These are phyloP conservation scores for Hystrix cristata DNA, from an alignment of 2,113 vertebrate genomes.

Conservation along the genomic window DNA sequence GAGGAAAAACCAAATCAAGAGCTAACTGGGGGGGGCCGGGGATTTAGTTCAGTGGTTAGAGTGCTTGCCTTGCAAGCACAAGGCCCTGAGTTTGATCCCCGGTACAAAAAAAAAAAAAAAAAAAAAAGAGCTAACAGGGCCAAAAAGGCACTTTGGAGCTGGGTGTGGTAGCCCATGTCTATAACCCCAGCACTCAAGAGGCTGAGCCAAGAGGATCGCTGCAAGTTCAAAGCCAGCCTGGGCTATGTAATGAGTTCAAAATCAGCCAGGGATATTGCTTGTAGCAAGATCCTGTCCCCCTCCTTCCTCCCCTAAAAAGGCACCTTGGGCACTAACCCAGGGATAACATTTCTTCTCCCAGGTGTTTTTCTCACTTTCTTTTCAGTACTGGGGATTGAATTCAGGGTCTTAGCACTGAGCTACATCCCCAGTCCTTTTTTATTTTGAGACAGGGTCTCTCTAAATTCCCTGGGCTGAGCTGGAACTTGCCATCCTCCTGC, in stretches of 20 bases:
- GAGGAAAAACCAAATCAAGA: conserved; percentile 44
- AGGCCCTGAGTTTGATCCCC: too few relatives aligned
- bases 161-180: background rate
- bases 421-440: background rate
- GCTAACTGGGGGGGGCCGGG: background rate
- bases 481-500: background rate
- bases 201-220: background rate
- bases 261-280: background rate
- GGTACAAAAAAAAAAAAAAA: too few relatives aligned
- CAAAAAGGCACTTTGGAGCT: background rate
- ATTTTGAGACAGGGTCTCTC: background rate
- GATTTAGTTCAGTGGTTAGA: too few relatives aligned
- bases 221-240: background rate
- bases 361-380: background rate
- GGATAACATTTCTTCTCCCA: background rate
- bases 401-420: background rate
- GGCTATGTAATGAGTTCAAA: background rate
- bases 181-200: background rate
- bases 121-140: too few relatives aligned
- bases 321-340: background rate
- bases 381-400: background rate
- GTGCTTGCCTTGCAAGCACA: too few relatives aligned
- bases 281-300: background rate
- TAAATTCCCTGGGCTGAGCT: background rate
- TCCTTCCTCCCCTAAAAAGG: background rate